phyloP scores from a whole-genome alignment of 2,888 invertebrate genomes.

The Falcaria lacertinaria region DNA sequence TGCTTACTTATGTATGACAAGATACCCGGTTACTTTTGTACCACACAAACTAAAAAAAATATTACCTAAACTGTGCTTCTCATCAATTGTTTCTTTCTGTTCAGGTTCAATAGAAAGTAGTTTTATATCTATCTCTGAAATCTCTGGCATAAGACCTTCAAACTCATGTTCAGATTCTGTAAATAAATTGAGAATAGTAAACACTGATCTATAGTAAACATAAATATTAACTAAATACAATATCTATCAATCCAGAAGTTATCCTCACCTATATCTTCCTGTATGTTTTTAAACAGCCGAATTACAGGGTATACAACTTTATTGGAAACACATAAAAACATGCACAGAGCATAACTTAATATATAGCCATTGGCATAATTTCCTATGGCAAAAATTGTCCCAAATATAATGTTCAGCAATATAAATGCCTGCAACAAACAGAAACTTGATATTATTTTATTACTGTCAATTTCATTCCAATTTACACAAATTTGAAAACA shows the following conservation, averaged over 20 bases:
- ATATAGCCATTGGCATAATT: conserved; percentile 60
- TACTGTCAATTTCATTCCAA: no score
- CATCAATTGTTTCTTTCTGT: conserved; percentile 41
- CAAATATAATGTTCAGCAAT: conserved; percentile 53
- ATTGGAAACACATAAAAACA: conserved; percentile 45
- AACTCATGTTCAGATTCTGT: conserved; percentile 66
- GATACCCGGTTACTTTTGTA: no score
- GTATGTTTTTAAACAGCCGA: conserved; percentile 47
- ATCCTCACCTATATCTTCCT: conserved; percentile 60
- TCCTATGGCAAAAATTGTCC: conserved; percentile 47
- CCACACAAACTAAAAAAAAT: neutral
- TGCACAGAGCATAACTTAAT: conserved; percentile 47
- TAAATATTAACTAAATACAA: no score
- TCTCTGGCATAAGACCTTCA: conserved; percentile 66
- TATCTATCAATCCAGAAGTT: neutral
- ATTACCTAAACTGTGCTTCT: conserved; percentile 64
- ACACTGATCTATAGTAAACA: no score
- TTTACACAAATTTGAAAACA: no score
- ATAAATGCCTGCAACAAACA: conserved; percentile 63
- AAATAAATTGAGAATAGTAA: no score
- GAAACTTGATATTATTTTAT: no score
- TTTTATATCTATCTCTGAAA: conserved; percentile 58
- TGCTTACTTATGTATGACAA: no score
- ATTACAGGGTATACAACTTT: conserved; percentile 50
- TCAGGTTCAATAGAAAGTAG: conserved; percentile 65